These are phyloP conservation scores for Agrotis puta DNA, from an alignment of 2,888 invertebrate species.

Conservation along the genomic window DNA sequence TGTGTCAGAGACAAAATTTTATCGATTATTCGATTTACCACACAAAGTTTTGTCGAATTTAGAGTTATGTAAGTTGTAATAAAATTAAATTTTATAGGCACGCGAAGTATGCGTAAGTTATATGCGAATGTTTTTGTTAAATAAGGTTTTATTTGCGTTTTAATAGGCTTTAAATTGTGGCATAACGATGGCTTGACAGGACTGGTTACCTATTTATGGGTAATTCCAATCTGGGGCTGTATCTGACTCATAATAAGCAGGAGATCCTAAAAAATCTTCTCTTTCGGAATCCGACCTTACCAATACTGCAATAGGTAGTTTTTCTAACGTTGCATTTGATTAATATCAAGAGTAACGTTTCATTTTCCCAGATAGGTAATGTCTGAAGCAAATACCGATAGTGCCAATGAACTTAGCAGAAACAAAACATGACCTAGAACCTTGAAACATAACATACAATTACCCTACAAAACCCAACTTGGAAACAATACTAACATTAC, in stretches of 20 bases:
- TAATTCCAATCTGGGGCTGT: not conserved
- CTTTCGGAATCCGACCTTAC: not conserved
- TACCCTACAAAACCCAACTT: conserved; percentile 43
- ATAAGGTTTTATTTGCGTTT: conserved; percentile 44
- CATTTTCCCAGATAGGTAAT: not conserved
- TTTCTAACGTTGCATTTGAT: not conserved
- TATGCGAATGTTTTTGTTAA: conserved; percentile 45
- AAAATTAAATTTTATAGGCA: conserved; percentile 52
- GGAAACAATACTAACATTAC: conserved; percentile 56
- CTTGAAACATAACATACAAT: conserved; percentile 27
- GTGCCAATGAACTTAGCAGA: conserved; percentile 43
- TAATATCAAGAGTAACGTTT: not conserved
- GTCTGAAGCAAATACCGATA: conserved; percentile 6
- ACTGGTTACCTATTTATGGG: conserved; percentile 11
- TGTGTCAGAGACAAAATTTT: conserved; percentile 18
- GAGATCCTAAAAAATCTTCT: not conserved
- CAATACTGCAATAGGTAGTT: not conserved
- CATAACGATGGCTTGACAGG: conserved; percentile 20
- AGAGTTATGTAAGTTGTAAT: conserved; percentile 51
- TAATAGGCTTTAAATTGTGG: conserved; percentile 35
- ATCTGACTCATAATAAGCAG: not conserved
- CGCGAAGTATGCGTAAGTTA: conserved; percentile 56
- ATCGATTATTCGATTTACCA: conserved; percentile 34
- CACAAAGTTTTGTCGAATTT: conserved; percentile 40
- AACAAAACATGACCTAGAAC: conserved; percentile 45